Conservation (phyloP, 2,113 vertebrate genomes). For the Paracanthobrama guichenoti region DNA sequence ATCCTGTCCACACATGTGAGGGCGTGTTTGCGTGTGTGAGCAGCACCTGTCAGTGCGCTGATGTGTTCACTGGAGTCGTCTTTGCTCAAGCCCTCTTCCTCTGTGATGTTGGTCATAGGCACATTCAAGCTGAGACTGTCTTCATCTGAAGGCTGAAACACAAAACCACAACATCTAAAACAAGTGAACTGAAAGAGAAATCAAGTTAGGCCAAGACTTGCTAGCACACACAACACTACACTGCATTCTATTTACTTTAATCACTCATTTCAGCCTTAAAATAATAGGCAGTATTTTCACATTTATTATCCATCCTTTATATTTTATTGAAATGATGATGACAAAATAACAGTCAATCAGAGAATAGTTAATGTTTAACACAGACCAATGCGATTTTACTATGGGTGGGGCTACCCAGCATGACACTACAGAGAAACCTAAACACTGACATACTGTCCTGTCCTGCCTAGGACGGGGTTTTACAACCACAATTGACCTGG, state of each 20-base stretch:
- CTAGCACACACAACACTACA: background rate
- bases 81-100: constrained; percentile 87
- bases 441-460: background rate
- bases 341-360: background rate
- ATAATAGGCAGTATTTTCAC: background rate
- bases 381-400: background rate
- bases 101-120: constrained; percentile 89
- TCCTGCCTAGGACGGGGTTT: background rate
- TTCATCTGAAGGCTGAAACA: constrained; percentile 89
- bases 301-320: too few species aligned
- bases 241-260: background rate
- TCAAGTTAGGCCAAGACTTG: background rate
- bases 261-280: background rate
- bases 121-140: constrained; percentile 87
- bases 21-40: constrained; percentile 22
- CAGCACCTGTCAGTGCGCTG: constrained; percentile 83
- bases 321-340: too few species aligned
- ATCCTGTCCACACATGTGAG: constrained; percentile 8
- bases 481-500: background rate
- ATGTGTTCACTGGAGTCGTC: constrained; percentile 83
- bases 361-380: constrained; percentile 1
- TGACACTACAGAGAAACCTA: background rate
- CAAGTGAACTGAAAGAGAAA: background rate
- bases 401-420: background rate
- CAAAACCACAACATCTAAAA: constrained; percentile 45